These are phyloP conservation scores for Anhinga rufa DNA, from an alignment of 2,113 vertebrate species.

Conservation along the genomic window DNA sequence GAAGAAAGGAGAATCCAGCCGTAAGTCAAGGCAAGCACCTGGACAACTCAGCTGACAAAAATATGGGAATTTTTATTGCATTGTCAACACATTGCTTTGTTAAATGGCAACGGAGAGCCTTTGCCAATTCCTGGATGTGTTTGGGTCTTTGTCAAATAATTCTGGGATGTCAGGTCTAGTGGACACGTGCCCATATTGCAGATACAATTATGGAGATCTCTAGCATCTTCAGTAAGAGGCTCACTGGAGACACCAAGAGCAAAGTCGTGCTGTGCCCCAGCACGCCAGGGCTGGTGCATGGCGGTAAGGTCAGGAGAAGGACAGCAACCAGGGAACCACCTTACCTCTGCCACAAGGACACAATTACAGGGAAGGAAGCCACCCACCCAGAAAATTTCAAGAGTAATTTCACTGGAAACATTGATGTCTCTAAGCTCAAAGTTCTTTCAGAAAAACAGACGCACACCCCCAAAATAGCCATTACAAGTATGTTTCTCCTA, in stretches of 20 bases:
- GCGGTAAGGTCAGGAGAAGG: neutral
- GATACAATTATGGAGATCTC: neutral
- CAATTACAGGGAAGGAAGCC: neutral
- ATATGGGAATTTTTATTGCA: neutral
- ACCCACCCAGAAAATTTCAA: neutral
- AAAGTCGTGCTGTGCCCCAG: neutral
- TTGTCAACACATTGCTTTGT: neutral
- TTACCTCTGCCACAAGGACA: neutral
- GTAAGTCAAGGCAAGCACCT: neutral
- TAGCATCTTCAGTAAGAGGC: neutral
- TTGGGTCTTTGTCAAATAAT: neutral
- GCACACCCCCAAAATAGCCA: neutral
- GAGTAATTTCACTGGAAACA: neutral
- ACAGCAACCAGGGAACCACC: neutral
- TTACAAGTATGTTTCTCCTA: neutral
- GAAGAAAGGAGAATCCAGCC: neutral
- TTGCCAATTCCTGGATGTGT: neutral
- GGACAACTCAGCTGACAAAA: neutral
- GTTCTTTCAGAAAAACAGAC: neutral
- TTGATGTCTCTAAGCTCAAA: neutral
- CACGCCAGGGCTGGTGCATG: neutral
- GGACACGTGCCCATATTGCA: neutral
- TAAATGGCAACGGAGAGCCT: neutral
- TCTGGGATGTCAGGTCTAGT: neutral
- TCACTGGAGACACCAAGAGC: neutral